Evolutionary conservation across 1,140 invertebrate genomes (phyloP).

Genomic region (Physella acuta): DNA sequence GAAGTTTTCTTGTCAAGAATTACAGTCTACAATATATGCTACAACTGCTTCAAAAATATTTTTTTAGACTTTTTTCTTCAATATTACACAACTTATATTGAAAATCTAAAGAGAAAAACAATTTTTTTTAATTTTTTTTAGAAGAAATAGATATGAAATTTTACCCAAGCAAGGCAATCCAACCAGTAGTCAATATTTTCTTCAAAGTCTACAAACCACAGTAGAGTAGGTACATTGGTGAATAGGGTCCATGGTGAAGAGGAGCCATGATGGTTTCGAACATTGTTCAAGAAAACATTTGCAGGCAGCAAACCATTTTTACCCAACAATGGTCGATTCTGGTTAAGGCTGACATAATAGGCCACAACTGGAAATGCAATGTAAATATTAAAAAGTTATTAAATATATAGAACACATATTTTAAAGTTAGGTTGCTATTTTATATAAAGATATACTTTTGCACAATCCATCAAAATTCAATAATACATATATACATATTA

Average conservation of each 20-base stretch:
- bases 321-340: constrained; percentile 59
- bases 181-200: constrained; percentile 51
- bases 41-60: no score
- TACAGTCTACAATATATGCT: no score
- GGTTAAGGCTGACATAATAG: constrained; percentile 58
- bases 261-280: constrained; percentile 30
- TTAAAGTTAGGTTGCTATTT: background rate
- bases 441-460: constrained; percentile 4
- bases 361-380: constrained; percentile 58
- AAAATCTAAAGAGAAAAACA: background rate
- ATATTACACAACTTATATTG: background rate
- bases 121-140: background rate
- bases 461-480: background rate
- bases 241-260: constrained; percentile 22
- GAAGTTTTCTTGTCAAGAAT: no score
- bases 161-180: constrained; percentile 46
- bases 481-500: background rate
- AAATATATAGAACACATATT: background rate
- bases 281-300: constrained; percentile 42
- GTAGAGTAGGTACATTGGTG: constrained; percentile 45
- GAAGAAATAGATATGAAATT: background rate
- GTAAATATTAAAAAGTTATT: no score
- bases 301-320: constrained; percentile 59
- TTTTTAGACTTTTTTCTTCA: no score
- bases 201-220: constrained; percentile 58